Evolutionary conservation across 2,113 vertebrate species (phyloP), one percentile per base, ranked within the genome.

Genomic region (Spermophilus dauricus): DNA sequence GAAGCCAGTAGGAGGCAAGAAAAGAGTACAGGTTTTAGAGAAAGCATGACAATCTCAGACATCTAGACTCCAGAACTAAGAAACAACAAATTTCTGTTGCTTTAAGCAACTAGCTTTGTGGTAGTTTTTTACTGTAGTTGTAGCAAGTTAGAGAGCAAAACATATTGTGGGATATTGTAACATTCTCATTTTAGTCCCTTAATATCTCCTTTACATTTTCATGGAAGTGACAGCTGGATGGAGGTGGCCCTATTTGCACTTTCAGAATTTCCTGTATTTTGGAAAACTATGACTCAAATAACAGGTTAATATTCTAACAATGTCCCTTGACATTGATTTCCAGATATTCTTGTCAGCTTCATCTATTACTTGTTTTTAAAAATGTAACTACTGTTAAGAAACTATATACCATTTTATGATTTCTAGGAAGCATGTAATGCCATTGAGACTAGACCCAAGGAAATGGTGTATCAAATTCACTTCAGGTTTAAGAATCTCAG

Each of bases 241-340:
- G 8, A 13, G 42, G 32, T 70, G 42, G 48, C 8, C 69, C 75
- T 58, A 94, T 6, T 48, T 72, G 5, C 69, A 53, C 26, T 58
- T 96, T 83, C 37, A 94, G 69, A 96, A 91, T 93, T 91, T 92
- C 86, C n/a, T 97, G 26, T 87, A 80, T n/a, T 94, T 78, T n/a
- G 48, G 78, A 70, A 95, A 97, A 89, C 45, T 53, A 34, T 95
- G 53, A 70, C 45, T 90, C 67, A 91, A 67, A 86, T 39, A 65
- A 82, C 42, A 70, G 24, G 42, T 73, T 93, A 84, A 26, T 58
- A 77, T 87, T 83, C 45, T 93, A 94, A 96, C 20, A 81, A 86
- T 89, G 18, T 80, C 51, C 20, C 56, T 96, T 90, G 75, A 61
- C 51, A 63, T 90, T 97, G 86, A 73, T 92, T 95, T 96, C 20